These are phyloP conservation scores for Platysteira castanea DNA, from an alignment of 2,113 vertebrate genomes.

Conservation along the genomic window DNA sequence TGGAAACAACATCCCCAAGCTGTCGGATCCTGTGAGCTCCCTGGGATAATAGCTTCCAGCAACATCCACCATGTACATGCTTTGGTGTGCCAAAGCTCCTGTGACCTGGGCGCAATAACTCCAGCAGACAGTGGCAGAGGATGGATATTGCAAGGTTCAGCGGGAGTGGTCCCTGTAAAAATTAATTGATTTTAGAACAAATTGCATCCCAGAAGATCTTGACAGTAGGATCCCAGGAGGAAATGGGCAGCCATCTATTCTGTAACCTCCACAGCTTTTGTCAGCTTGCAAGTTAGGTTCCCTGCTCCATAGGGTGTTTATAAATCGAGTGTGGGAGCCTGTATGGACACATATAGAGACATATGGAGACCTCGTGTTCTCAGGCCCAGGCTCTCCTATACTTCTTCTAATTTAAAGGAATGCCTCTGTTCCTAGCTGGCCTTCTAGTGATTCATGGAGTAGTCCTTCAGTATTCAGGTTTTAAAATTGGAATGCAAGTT, in stretches of 20 bases:
- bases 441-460: not conserved
- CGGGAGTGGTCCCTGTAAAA: slow-evolving; percentile 49
- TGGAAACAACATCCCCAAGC: slow-evolving; percentile 28
- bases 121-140: slow-evolving; percentile 53
- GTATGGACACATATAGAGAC: slow-evolving; percentile 61
- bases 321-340: slow-evolving; percentile 43
- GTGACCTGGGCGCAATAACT: slow-evolving; percentile 51
- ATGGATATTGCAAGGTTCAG: slow-evolving; percentile 68
- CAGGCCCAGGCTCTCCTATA: not conserved
- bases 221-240: slow-evolving; percentile 56
- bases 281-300: slow-evolving; percentile 45
- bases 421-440: slow-evolving; percentile 8
- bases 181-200: slow-evolving; percentile 71
- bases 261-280: slow-evolving; percentile 57
- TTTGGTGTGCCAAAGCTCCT: slow-evolving; percentile 42
- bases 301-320: slow-evolving; percentile 40
- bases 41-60: slow-evolving; percentile 65
- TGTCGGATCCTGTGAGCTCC: slow-evolving; percentile 23
- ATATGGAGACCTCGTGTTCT: slow-evolving; percentile 65
- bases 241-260: slow-evolving; percentile 61
- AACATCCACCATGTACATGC: not conserved
- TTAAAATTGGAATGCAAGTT: not conserved
- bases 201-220: slow-evolving; percentile 54
- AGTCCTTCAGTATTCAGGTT: not conserved
- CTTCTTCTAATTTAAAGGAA: slow-evolving; percentile 35